Percentiles rank a stretch among this genome's conserved stretches.
Conservation (phyloP, 2,888 invertebrate genomes). For the Platycheirus rosarum region DNA sequence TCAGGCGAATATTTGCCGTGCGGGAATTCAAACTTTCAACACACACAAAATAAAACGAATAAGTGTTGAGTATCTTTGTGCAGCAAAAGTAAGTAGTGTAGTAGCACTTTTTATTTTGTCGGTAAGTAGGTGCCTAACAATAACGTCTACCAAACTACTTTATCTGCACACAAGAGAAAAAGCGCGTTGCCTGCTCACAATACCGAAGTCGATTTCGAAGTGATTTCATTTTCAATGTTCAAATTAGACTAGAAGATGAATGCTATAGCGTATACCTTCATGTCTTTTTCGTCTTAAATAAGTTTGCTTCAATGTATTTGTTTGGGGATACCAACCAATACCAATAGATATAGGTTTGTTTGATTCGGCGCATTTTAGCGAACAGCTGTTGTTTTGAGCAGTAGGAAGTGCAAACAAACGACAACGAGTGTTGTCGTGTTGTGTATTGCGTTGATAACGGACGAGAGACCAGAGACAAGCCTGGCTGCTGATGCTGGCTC, state of each 20-base stretch:
- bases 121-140: constrained; percentile 5
- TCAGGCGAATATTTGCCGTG: not conserved
- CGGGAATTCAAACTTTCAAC: not conserved
- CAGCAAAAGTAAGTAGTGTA: too few relatives aligned
- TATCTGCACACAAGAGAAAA: constrained; percentile 16
- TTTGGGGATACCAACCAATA: not conserved
- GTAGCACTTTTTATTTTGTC: too few relatives aligned
- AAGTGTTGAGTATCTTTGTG: not conserved
- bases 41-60: constrained; percentile 7
- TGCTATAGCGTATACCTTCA: not conserved
- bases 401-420: constrained; percentile 21
- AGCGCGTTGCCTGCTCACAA: constrained; percentile 43
- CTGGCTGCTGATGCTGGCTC: not conserved
- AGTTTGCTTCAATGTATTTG: constrained; percentile 5
- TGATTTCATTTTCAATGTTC: constrained; percentile 20
- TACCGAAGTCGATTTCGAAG: constrained; percentile 56
- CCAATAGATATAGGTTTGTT: constrained; percentile 16
- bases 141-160: constrained; percentile 2
- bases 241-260: constrained; percentile 12
- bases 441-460: constrained; percentile 67
- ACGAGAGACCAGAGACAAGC: constrained; percentile 1
- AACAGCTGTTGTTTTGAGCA: constrained; percentile 73
- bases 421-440: too few relatives aligned
- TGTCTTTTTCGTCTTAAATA: constrained; percentile 4
- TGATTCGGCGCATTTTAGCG: constrained; percentile 60